phyloP scores from a whole-genome alignment of 2,888 invertebrate species.

The Parthenolecanium corni region DNA sequence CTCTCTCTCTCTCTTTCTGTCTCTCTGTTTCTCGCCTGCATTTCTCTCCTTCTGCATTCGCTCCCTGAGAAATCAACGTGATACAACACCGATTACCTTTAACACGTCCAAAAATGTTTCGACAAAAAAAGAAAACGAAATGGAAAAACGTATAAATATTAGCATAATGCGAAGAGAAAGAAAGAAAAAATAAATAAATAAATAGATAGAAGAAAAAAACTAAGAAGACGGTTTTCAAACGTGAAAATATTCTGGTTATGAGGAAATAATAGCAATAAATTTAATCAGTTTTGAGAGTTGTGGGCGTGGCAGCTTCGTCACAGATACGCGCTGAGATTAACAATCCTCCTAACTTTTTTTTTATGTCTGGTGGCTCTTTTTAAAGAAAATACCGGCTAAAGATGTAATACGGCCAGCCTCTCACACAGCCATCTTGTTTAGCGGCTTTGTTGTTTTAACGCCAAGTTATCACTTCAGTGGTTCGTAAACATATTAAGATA shows the following conservation, averaged over 20 bases:
- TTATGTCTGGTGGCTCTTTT: slow-evolving; percentile 23
- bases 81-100: slow-evolving; percentile 13
- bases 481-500: slow-evolving; percentile 8
- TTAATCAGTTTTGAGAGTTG: slow-evolving; percentile 28
- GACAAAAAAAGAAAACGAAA: slow-evolving; percentile 1
- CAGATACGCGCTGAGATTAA: slow-evolving; percentile 20
- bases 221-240: slow-evolving; percentile 4
- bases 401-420: slow-evolving; percentile 27
- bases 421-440: slow-evolving; percentile 26
- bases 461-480: slow-evolving; percentile 25
- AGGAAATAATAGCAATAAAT: slow-evolving; percentile 25
- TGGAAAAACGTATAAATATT: slow-evolving; percentile 26
- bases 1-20: not conserved
- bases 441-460: slow-evolving; percentile 21
- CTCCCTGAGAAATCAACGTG: not conserved
- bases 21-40: too few relatives aligned
- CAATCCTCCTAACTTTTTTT: slow-evolving; percentile 18
- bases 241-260: slow-evolving; percentile 22
- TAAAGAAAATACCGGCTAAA: slow-evolving; percentile 20
- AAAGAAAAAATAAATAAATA: not conserved
- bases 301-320: slow-evolving; percentile 26
- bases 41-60: too few relatives aligned
- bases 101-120: slow-evolving; percentile 18
- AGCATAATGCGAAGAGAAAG: slow-evolving; percentile 15
- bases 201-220: not conserved